Percentiles rank a stretch among this genome's conserved stretches.
These are phyloP conservation scores for Phylloscopus collybita DNA, from an alignment of 2,797 vertebrate genomes.

Conservation along the genomic window DNA sequence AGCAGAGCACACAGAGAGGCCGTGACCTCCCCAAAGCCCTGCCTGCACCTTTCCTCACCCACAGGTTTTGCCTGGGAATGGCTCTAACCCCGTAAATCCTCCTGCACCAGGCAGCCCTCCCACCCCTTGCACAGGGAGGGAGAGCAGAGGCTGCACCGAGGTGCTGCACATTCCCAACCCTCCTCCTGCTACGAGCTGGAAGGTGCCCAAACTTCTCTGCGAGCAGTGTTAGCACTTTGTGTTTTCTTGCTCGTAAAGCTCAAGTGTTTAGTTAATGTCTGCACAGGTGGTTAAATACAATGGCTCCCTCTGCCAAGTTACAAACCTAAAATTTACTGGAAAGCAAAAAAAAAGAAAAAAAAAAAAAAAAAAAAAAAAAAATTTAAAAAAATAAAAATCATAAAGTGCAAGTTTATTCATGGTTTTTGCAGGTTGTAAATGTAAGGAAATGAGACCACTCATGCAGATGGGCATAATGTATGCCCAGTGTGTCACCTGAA, in stretches of 20 bases:
- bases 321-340: slow-evolving; percentile 43
- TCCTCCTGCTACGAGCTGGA: neutral
- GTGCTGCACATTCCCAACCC: neutral
- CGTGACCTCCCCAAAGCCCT: slow-evolving; percentile 26
- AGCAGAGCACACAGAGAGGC: neutral
- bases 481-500: neutral
- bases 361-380: neutral
- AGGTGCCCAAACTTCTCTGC: slow-evolving; percentile 16
- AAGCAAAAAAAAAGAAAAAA: neutral
- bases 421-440: slow-evolving; percentile 48
- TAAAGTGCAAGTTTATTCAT: slow-evolving; percentile 35
- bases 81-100: neutral
- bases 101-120: neutral
- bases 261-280: slow-evolving; percentile 46
- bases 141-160: neutral
- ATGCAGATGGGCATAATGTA: neutral
- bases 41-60: neutral
- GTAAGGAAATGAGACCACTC: slow-evolving; percentile 60
- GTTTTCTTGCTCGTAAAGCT: slow-evolving; percentile 50
- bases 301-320: slow-evolving; percentile 35
- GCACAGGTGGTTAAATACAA: slow-evolving; percentile 38
- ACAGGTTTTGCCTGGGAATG: neutral
- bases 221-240: slow-evolving; percentile 33
- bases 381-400: neutral
- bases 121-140: neutral